Evolutionary conservation across 1,140 invertebrate species (phyloP).

Genomic region (Saxidomus purpurata): DNA sequence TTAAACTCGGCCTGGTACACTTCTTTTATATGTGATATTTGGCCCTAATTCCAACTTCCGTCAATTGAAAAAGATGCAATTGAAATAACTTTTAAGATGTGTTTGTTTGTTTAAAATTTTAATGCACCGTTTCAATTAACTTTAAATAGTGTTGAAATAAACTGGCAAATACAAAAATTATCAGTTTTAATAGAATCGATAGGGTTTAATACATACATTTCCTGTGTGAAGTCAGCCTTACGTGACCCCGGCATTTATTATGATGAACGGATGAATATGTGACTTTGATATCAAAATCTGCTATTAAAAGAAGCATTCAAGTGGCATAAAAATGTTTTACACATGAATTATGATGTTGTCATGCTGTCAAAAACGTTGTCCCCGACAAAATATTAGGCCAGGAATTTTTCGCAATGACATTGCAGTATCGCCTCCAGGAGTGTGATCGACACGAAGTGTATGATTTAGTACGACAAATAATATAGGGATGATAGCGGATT

Average conservation of each 20-base stretch:
- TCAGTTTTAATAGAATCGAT: not conserved
- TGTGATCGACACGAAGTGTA: not conserved
- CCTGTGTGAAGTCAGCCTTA: not conserved
- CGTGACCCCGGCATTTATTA: constrained; percentile 2
- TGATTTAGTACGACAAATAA: not conserved
- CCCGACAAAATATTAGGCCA: constrained; percentile 1
- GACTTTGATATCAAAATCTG: constrained; percentile 29
- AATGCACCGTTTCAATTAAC: not conserved
- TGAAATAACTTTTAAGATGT: not conserved
- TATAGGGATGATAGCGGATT: not conserved
- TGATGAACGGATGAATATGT: not conserved
- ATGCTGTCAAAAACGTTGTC: constrained; percentile 26
- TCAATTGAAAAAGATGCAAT: not conserved
- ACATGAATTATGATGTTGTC: constrained; percentile 52
- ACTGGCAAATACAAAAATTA: not conserved
- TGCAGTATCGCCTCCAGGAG: not conserved
- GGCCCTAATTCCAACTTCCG: not conserved
- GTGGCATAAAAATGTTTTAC: constrained; percentile 32
- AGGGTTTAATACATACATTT: not conserved
- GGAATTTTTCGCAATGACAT: not conserved
- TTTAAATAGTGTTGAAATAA: not conserved
- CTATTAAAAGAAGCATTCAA: constrained; percentile 41
- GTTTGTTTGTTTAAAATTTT: not conserved
- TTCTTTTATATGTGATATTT: not conserved
- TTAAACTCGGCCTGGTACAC: not conserved